Evolutionary conservation across 1,140 invertebrate genomes (phyloP), one percentile per base, ranked within the genome.

Genomic region (Rhyacophila brunnea): DNA sequence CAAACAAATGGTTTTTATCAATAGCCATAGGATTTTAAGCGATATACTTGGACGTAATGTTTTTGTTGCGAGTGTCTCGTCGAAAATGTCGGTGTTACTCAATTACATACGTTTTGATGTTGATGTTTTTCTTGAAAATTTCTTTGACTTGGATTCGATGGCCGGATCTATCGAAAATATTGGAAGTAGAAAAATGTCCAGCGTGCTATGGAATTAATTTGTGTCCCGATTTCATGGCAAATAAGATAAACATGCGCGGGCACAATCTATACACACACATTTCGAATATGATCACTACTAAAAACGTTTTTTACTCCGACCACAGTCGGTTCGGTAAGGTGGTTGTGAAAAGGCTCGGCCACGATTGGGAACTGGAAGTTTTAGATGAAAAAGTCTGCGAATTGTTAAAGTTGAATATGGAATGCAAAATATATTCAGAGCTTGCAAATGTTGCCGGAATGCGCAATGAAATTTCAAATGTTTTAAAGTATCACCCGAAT

Each of bases 161-260:
- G 20, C 19, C 51, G 1, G 50, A 51, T 11, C 14, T 57, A 0
- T 19, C 6, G 1, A 6, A 17, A 6, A 32, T 58, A 11, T 20
- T 59, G 14, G 49, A 59, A 14, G 43, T 45, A 14, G 43, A 50
- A 0, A 54, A 51, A 19, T 65, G 63, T 38, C 63, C 63, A 0
- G 49, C 46, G 2, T 65, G 63, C 19, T 65, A 65, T 40, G 63
- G 63, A 1, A 34, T 60, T 4, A 45, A 58, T 15, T 2, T 32
- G 14, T 65, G 63, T 32, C 19, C 54, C 3, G 44, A 23, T 1
- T 43, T 64, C 9, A 34, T 34, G 4, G 14, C 35, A 1, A 40
- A 18, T 1, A 14, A 57, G 10, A 9, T 49, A 4, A 32, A n/a
- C 7, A 38, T 58, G 13, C n/a, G 18, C 7, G 13, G 44, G 14